phyloP scores from a whole-genome alignment of 2,888 invertebrate genomes.

The Eristalinus aeneus region DNA sequence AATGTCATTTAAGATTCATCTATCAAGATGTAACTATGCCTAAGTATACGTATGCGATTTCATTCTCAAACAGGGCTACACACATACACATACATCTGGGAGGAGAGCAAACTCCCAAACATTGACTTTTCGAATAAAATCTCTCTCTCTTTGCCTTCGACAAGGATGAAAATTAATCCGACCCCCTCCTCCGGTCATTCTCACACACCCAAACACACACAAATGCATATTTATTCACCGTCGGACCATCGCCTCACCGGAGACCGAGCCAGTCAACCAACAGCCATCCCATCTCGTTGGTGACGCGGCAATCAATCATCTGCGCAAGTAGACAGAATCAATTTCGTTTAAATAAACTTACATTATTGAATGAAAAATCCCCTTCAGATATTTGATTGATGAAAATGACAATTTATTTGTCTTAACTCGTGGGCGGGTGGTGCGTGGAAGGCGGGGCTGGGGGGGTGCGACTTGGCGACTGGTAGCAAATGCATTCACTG shows the following conservation, averaged over 20 bases:
- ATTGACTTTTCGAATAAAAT: conserved; percentile 68
- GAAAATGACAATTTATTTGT: conserved; percentile 70
- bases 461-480: background rate
- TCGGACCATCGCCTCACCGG: conserved; percentile 9
- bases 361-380: conserved; percentile 65
- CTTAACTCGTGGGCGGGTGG: conserved; percentile 30
- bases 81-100: conserved; percentile 24
- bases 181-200: conserved; percentile 23
- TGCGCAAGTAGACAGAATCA: conserved; percentile 63
- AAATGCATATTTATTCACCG: background rate
- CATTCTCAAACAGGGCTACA: conserved; percentile 6
- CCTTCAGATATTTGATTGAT: conserved; percentile 68
- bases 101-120: conserved; percentile 33
- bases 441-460: background rate
- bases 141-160: conserved; percentile 23
- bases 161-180: conserved; percentile 47
- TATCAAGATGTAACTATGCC: conserved; percentile 58
- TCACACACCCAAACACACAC: conserved; percentile 10
- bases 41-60: conserved; percentile 31
- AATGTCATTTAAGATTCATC: conserved; percentile 58
- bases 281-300: conserved; percentile 2
- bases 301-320: conserved; percentile 64
- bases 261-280: background rate
- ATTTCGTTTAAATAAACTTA: conserved; percentile 69
- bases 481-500: conserved; percentile 30